Conservation (phyloP, 1,140 invertebrate genomes). For the Archegozetes longisetosus region DNA sequence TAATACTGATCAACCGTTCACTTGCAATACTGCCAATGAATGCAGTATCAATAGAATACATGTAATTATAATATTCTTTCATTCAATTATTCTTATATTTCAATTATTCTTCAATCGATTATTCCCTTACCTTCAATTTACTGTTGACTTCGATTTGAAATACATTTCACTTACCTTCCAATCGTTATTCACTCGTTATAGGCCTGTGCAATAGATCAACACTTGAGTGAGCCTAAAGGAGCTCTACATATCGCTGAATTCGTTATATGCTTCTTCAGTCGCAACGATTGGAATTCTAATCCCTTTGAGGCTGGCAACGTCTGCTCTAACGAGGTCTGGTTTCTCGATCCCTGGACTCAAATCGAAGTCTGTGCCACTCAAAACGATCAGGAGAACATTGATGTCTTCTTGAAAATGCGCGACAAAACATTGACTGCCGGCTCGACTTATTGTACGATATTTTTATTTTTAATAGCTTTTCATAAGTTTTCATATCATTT, state of each 20-base stretch:
- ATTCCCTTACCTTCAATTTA: too few relatives aligned
- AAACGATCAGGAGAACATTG: not conserved
- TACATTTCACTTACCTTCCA: too few relatives aligned
- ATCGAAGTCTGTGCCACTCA: not conserved
- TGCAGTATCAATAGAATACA: slow-evolving; percentile 14
- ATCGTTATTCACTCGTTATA: too few relatives aligned
- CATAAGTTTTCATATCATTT: not conserved
- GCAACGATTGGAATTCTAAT: not conserved
- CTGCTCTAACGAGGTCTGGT: slow-evolving; percentile 5
- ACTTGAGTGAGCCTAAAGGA: not conserved
- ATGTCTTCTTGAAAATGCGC: slow-evolving; percentile 8
- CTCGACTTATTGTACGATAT: slow-evolving; percentile 2
- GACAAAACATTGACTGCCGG: slow-evolving; percentile 3
- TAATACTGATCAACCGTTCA: slow-evolving; percentile 7
- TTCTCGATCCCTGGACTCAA: not conserved
- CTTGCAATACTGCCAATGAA: slow-evolving; percentile 6
- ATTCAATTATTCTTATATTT: too few relatives aligned
- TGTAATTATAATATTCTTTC: not conserved
- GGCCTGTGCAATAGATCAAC: slow-evolving; percentile 10
- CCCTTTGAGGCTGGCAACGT: not conserved
- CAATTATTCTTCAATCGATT: too few relatives aligned
- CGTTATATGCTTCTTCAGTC: slow-evolving; percentile 8
- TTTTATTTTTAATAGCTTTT: not conserved
- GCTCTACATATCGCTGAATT: slow-evolving; percentile 5
- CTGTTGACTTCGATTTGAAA: too few relatives aligned